Base-by-base conservation (phyloP, 2,888 invertebrate genomes). In the Cataglyphis livida region DNA sequence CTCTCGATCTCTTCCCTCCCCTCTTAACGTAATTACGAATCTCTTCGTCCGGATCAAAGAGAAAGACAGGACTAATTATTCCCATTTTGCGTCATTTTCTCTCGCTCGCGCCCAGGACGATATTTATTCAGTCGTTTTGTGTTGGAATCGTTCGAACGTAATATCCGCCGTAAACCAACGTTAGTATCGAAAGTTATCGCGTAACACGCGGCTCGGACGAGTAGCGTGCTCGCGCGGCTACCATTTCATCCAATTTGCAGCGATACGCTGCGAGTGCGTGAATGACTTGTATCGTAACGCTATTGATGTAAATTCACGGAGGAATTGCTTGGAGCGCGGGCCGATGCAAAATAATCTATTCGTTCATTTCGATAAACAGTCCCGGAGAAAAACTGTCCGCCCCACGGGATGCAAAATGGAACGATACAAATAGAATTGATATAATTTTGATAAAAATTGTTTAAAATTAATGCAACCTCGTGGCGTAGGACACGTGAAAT, bases 21-120 rank as follows among this genome's bases (percentile, higher is more conserved):
- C 62, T 76, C 82, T 35, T 91, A 92, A 92, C 87, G 88, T 83
- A 89, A 91, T 92, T 92, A 91, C 90, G 76, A 84, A 85, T 83
- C 87, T 84, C 86, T 68, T 70, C 61, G 61, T 70, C 66, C 74
- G 71, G 32, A 83, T 87, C 88, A 90, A 90, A 91, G 89, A 87
- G n/a, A 18, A 48, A 51, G n/a, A 51, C n/a, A n/a, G 86, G 32
- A 61, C 51, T 57, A 59, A 78, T 66, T 66, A 62, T 68, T 75
- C 44, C 79, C 68, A 12, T 32, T 68, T 54, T n/a, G 71, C 44
- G 57, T 59, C 48, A 51, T 65, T 71, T 71, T 54, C 79, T 54
- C 79, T 66, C 54, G 38, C 54, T 62, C 65, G 41, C 64, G 82
- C 82, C 68, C 68, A 66, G 61, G 65, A 74, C 75, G 82, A 89